Evolutionary conservation across 2,888 invertebrate species (phyloP).

Genomic region (Capitulum mitella): DNA sequence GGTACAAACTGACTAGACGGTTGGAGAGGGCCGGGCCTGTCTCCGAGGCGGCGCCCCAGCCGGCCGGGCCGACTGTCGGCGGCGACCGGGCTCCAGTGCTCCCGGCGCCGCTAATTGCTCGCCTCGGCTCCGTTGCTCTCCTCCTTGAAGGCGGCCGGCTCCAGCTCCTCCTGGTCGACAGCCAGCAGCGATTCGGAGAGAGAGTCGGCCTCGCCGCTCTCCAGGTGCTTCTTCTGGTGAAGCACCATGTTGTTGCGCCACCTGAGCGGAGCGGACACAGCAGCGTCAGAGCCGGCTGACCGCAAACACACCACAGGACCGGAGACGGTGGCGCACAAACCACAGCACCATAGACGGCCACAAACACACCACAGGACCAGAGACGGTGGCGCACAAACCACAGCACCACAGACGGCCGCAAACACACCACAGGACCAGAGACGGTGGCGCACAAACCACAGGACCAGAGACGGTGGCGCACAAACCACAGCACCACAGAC

Average conservation of each 20-base stretch:
- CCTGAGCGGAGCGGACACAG: not conserved
- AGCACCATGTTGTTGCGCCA: conserved; percentile 25
- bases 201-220: not conserved
- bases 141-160: not conserved
- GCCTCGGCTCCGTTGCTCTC: conserved; percentile 15
- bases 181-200: not conserved
- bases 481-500: too few species aligned
- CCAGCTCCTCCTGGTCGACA: not conserved
- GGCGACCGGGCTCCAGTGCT: too few species aligned
- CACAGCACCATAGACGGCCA: too few species aligned
- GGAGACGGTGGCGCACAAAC: not conserved
- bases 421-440: too few species aligned
- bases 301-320: not conserved
- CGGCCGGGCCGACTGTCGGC: too few species aligned
- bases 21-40: not conserved
- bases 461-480: too few species aligned
- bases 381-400: not conserved
- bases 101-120: not conserved
- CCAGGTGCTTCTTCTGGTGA: conserved; percentile 24
- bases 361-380: not conserved
- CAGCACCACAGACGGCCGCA: not conserved
- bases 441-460: too few species aligned
- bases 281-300: not conserved
- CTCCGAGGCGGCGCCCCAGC: not conserved
- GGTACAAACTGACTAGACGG: conserved; percentile 7